phyloP scores from a whole-genome alignment of 2,888 invertebrate species.

The Drosophila rubida region DNA sequence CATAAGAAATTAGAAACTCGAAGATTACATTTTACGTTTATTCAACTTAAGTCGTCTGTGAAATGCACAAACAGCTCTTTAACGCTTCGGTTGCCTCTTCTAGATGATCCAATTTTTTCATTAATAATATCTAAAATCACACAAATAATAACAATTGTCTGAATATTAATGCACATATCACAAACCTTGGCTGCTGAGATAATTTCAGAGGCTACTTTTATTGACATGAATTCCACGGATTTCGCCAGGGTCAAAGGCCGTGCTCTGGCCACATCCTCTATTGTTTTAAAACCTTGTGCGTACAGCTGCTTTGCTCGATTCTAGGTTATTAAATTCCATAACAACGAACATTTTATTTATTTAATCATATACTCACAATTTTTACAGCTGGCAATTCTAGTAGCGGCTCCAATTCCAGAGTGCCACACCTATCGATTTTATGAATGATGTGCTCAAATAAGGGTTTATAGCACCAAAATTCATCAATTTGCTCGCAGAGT shows the following conservation, averaged over 20 bases:
- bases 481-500: slow-evolving; percentile 92
- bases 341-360: background rate
- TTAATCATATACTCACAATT: slow-evolving; percentile 86
- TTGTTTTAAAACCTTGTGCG: slow-evolving; percentile 92
- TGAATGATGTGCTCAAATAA: slow-evolving; percentile 90
- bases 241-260: slow-evolving; percentile 87
- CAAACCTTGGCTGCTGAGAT: slow-evolving; percentile 92
- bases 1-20: background rate
- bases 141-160: background rate
- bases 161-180: background rate
- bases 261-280: slow-evolving; percentile 91
- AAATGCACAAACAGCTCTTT: slow-evolving; percentile 68
- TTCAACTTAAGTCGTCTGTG: background rate
- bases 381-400: slow-evolving; percentile 96
- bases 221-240: slow-evolving; percentile 89
- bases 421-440: slow-evolving; percentile 92
- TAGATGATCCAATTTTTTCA: slow-evolving; percentile 94
- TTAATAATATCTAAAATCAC: slow-evolving; percentile 89
- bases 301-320: slow-evolving; percentile 92
- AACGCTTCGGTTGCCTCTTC: slow-evolving; percentile 92
- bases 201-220: slow-evolving; percentile 91
- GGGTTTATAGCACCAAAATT: slow-evolving; percentile 93
- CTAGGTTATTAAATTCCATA: slow-evolving; percentile 85
- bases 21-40: too few relatives aligned
- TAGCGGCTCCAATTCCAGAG: slow-evolving; percentile 91